Evolutionary conservation across 1,140 invertebrate genomes (phyloP).

Genomic region (Macrocentrus cingulum): DNA sequence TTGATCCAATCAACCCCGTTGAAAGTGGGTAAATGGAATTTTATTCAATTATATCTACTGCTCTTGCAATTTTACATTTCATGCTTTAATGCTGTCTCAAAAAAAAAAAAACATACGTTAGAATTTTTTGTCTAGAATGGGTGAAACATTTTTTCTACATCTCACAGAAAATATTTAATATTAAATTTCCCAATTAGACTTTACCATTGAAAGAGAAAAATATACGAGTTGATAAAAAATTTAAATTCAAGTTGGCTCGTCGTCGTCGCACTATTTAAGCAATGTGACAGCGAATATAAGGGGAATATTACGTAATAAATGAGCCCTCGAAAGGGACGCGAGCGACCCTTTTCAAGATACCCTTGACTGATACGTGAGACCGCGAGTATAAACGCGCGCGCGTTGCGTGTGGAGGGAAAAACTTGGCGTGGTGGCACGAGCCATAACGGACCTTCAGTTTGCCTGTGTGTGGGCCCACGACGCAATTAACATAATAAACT

Average conservation of each 20-base stretch:
- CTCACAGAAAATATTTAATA: too few relatives aligned
- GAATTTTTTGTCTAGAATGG: too few relatives aligned
- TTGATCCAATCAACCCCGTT: too few relatives aligned
- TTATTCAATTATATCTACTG: too few relatives aligned
- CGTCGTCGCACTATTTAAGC: background rate
- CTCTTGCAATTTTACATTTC: too few relatives aligned
- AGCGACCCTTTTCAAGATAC: slow-evolving; percentile 17
- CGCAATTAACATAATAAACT: slow-evolving; percentile 13
- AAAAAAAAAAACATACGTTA: too few relatives aligned
- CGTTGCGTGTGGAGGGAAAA: slow-evolving; percentile 1
- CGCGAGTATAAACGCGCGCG: background rate
- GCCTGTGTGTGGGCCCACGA: slow-evolving; percentile 3
- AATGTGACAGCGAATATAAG: background rate
- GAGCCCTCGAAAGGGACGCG: slow-evolving; percentile 4
- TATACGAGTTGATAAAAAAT: background rate
- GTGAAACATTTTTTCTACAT: too few relatives aligned
- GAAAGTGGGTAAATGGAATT: too few relatives aligned
- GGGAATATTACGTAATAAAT: slow-evolving; percentile 4
- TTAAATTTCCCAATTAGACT: background rate
- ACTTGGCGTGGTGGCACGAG: slow-evolving; percentile 9
- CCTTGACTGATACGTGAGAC: slow-evolving; percentile 5
- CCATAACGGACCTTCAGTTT: slow-evolving; percentile 15
- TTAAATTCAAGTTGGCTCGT: slow-evolving; percentile 5
- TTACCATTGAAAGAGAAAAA: background rate
- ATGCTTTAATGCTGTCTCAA: too few relatives aligned